phyloP scores from a whole-genome alignment of 2,888 invertebrate genomes.

The Megamerina dolium region DNA sequence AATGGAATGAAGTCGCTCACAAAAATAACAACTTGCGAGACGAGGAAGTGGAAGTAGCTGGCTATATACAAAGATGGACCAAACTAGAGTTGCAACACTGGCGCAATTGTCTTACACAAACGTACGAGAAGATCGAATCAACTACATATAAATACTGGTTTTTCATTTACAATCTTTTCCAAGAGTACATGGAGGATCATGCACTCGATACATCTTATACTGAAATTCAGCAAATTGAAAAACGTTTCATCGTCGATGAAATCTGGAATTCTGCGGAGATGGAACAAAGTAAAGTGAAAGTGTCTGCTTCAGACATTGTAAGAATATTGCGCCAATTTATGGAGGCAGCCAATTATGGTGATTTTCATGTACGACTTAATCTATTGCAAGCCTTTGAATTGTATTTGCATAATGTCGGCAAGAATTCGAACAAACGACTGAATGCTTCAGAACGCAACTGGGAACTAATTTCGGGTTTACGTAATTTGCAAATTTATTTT shows the following conservation, averaged over 20 bases:
- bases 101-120: conserved; percentile 72
- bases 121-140: conserved; percentile 59
- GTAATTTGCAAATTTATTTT: conserved; percentile 82
- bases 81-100: conserved; percentile 82
- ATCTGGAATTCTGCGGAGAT: conserved; percentile 22
- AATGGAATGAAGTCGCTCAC: conserved; percentile 91
- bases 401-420: conserved; percentile 59
- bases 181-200: conserved; percentile 54
- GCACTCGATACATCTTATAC: conserved; percentile 30
- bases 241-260: conserved; percentile 36
- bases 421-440: conserved; percentile 22
- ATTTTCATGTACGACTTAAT: conserved; percentile 72
- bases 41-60: conserved; percentile 67
- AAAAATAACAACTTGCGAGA: conserved; percentile 73
- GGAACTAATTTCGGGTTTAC: conserved; percentile 59
- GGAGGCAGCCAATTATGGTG: conserved; percentile 74
- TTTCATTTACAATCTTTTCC: conserved; percentile 69
- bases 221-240: conserved; percentile 33
- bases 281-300: conserved; percentile 28
- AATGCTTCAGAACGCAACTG: not conserved
- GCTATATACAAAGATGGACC: conserved; percentile 84
- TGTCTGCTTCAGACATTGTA: conserved; percentile 41
- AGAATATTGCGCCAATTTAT: conserved; percentile 73
- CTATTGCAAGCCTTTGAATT: conserved; percentile 77
- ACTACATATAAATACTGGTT: conserved; percentile 86